A percentile compares a stretch with the other conserved stretches of the same genome.
Conservation (phyloP, 2,888 invertebrate genomes). For the Cephus rjabovi region DNA sequence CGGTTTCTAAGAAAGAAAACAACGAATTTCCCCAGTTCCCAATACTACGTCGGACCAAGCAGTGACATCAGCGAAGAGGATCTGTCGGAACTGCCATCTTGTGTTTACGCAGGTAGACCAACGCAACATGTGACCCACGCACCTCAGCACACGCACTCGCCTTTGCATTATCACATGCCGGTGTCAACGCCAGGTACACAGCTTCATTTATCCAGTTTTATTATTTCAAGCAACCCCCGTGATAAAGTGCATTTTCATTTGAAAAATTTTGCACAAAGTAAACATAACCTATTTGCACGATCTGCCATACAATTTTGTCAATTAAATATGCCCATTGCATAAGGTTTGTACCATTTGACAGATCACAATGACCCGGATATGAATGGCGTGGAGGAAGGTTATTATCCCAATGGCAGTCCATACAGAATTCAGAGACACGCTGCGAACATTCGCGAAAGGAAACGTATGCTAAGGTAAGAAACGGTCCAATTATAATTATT, state of each 20-base stretch:
- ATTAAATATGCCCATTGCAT: constrained; percentile 11
- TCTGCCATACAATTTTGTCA: not conserved
- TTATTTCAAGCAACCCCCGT: not conserved
- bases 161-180: constrained; percentile 62
- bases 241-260: not conserved
- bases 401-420: constrained; percentile 79
- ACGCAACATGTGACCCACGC: constrained; percentile 60
- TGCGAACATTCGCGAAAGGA: constrained; percentile 95
- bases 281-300: not conserved
- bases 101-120: constrained; percentile 79
- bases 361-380: constrained; percentile 61
- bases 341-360: constrained; percentile 22
- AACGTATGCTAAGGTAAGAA: constrained; percentile 95
- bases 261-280: not conserved
- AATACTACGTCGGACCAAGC: constrained; percentile 59
- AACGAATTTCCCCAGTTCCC: constrained; percentile 41
- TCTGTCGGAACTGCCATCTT: constrained; percentile 82
- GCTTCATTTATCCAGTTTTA: not conserved
- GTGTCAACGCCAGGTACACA: constrained; percentile 57
- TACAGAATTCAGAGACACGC: constrained; percentile 93
- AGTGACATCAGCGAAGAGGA: constrained; percentile 72
- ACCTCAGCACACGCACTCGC: constrained; percentile 56
- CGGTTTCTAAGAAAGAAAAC: not conserved
- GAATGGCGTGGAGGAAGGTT: constrained; percentile 67
- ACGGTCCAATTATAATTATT: constrained; percentile 9